These are phyloP conservation scores for Schrankia costaestrigalis DNA, from an alignment of 2,888 invertebrate genomes.

Conservation along the genomic window DNA sequence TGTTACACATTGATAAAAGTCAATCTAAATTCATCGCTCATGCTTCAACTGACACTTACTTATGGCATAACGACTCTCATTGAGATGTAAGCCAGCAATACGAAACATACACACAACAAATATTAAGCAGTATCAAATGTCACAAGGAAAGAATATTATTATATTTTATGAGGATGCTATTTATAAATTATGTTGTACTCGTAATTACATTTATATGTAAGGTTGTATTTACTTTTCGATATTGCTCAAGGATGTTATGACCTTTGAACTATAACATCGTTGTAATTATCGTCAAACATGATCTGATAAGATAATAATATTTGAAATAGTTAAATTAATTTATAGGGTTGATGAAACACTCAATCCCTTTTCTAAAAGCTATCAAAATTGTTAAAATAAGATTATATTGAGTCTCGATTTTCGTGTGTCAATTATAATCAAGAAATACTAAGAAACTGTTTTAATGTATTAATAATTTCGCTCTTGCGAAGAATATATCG, in stretches of 20 bases:
- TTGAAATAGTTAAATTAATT: too few species aligned
- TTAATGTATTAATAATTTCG: too few species aligned
- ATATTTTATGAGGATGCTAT: slow-evolving; percentile 38
- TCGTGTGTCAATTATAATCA: too few species aligned
- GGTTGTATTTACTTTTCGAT: slow-evolving; percentile 13
- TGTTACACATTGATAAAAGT: slow-evolving; percentile 20
- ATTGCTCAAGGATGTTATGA: slow-evolving; percentile 23
- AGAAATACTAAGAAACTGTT: too few species aligned
- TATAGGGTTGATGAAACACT: too few species aligned
- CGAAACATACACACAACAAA: slow-evolving; percentile 29
- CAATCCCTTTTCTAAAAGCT: too few species aligned
- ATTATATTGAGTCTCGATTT: too few species aligned
- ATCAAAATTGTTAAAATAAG: too few species aligned
- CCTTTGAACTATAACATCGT: too few species aligned
- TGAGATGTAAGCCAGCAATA: slow-evolving; percentile 13
- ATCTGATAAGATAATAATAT: too few species aligned
- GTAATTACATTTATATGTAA: slow-evolving; percentile 29
- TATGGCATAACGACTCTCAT: slow-evolving; percentile 30
- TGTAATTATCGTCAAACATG: too few species aligned
- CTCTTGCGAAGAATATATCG: too few species aligned
- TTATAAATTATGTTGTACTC: slow-evolving; percentile 42
- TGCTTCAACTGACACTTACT: slow-evolving; percentile 31
- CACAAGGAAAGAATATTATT: slow-evolving; percentile 24
- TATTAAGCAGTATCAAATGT: slow-evolving; percentile 31
- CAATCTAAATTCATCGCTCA: slow-evolving; percentile 45